Conservation (phyloP, 1,140 invertebrate species). For the Ceratina japonica region DNA sequence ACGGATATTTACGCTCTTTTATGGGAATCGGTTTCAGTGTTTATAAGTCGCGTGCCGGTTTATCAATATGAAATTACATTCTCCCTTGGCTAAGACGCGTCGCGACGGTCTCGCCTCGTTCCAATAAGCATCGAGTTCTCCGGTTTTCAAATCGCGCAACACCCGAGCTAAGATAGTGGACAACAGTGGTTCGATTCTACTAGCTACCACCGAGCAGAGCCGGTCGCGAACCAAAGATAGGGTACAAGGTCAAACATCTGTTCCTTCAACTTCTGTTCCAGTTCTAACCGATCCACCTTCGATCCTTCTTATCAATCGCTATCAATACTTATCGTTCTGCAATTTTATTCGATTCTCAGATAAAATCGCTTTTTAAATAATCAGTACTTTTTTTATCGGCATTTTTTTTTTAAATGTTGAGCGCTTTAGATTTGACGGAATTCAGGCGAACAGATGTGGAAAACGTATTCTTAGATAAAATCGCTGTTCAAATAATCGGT, state of each 20-base stretch:
- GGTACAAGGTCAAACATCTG: background rate
- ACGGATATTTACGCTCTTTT: too few relatives aligned
- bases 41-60: background rate
- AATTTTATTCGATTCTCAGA: too few relatives aligned
- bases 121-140: conserved; percentile 17
- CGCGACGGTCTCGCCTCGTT: background rate
- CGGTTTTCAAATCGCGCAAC: background rate
- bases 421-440: too few relatives aligned
- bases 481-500: too few relatives aligned
- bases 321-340: too few relatives aligned
- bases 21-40: background rate
- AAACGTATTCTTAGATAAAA: too few relatives aligned
- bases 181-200: background rate
- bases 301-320: too few relatives aligned
- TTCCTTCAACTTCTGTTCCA: background rate
- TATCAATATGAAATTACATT: conserved; percentile 10
- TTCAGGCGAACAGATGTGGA: too few relatives aligned
- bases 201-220: background rate
- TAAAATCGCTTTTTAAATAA: too few relatives aligned
- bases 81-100: background rate
- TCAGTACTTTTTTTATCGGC: too few relatives aligned
- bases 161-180: background rate
- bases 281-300: too few relatives aligned
- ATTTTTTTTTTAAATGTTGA: too few relatives aligned
- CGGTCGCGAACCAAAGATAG: background rate